These are phyloP conservation scores for Tiliacea citrago DNA, from an alignment of 2,888 invertebrate genomes.

Conservation along the genomic window DNA sequence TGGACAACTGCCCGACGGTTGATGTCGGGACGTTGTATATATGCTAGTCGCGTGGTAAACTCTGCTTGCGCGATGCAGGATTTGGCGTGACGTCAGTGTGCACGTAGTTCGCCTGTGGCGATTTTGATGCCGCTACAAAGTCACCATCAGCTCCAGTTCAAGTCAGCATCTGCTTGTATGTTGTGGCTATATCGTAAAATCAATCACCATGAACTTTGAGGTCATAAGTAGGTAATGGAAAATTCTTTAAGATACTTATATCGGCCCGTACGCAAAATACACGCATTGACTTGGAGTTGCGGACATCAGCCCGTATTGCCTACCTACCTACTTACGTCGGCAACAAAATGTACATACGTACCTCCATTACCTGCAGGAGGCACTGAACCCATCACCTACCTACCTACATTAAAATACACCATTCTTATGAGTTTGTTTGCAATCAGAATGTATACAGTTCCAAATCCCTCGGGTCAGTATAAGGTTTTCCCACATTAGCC, in stretches of 20 bases:
- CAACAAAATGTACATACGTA: background rate
- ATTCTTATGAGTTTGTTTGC: background rate
- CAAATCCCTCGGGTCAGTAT: conserved; percentile 24
- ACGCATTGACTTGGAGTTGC: too few species aligned
- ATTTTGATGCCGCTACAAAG: too few species aligned
- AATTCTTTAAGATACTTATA: conserved; percentile 1
- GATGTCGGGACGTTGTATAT: too few species aligned
- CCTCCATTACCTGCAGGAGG: background rate
- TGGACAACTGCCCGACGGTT: too few species aligned
- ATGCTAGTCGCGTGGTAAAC: too few species aligned
- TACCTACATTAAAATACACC: background rate
- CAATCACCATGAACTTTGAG: background rate
- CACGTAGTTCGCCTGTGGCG: too few species aligned
- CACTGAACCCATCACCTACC: background rate
- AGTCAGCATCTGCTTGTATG: background rate
- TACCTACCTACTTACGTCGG: too few species aligned
- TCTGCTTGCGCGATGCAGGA: too few species aligned
- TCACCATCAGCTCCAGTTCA: too few species aligned
- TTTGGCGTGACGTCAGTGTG: too few species aligned
- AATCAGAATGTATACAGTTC: conserved; percentile 29
- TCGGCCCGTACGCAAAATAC: too few species aligned
- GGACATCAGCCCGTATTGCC: too few species aligned
- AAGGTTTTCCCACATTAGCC: conserved; percentile 45
- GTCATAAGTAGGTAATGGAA: background rate
- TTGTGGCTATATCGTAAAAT: background rate